A percentile compares a stretch with the other conserved stretches of the same genome.
Conservation (phyloP, 2,113 vertebrate species). For the Sporophila hypoxantha region DNA sequence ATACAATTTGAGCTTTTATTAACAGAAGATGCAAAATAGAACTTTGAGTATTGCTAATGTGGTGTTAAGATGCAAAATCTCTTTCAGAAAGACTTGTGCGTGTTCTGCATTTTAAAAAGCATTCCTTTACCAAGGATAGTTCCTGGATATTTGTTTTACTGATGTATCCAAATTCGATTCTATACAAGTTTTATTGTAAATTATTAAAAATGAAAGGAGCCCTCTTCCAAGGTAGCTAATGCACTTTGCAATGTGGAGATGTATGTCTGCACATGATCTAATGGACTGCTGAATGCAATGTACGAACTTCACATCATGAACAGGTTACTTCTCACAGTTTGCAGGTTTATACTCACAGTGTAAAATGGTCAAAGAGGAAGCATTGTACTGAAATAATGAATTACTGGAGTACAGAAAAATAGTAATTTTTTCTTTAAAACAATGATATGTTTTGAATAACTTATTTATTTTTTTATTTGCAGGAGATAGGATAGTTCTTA, state of each 20-base stretch:
- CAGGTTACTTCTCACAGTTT: not conserved
- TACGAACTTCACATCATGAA: not conserved
- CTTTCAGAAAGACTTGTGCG: not conserved
- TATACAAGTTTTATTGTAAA: not conserved
- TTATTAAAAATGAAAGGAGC: not conserved
- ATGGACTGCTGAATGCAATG: not conserved
- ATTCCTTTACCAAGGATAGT: not conserved
- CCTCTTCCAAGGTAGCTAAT: not conserved
- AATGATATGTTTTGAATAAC: not conserved
- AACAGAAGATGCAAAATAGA: not conserved
- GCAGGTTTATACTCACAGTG: not conserved
- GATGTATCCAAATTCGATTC: not conserved
- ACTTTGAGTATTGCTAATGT: not conserved
- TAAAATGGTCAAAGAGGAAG: not conserved
- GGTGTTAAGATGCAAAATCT: not conserved
- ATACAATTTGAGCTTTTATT: not conserved
- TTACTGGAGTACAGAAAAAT: not conserved
- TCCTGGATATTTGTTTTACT: not conserved
- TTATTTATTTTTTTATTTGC: not conserved
- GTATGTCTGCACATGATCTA: not conserved
- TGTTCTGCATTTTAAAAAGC: constrained; percentile 5
- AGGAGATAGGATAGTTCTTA: not conserved
- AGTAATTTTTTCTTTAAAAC: not conserved
- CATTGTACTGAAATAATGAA: not conserved
- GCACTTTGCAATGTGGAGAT: not conserved